phyloP scores from a whole-genome alignment of 2,797 vertebrate species.

The Diceros bicornis region DNA sequence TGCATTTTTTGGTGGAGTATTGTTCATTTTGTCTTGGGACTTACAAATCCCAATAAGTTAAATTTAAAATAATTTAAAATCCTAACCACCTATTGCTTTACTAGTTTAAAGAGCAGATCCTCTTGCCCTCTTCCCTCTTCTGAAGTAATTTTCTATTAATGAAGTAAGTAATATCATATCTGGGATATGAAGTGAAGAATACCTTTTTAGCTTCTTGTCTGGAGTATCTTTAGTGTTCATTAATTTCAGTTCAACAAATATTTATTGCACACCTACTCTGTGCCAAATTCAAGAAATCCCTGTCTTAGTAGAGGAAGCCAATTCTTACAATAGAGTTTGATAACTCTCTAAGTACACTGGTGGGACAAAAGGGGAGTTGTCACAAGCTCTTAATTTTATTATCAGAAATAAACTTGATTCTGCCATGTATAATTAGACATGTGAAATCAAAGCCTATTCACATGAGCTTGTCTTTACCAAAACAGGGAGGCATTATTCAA shows the following conservation, averaged over 20 bases:
- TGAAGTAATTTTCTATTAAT: conserved; percentile 10
- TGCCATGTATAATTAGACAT: conserved; percentile 4
- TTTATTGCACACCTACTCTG: not conserved
- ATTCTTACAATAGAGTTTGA: not conserved
- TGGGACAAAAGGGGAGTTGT: not conserved
- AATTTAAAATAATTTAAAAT: conserved; percentile 50
- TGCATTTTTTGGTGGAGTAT: not conserved
- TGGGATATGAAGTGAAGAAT: not conserved
- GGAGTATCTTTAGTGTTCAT: not conserved
- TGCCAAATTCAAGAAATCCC: conserved; percentile 16
- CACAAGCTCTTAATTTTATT: conserved; percentile 69
- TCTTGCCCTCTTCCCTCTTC: not conserved
- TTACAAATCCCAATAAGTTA: not conserved
- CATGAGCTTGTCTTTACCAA: conserved; percentile 54
- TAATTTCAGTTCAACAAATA: conserved; percentile 29
- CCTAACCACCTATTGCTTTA: not conserved
- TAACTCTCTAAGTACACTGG: not conserved
- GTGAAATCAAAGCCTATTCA: conserved; percentile 58
- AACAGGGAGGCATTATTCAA: conserved; percentile 51
- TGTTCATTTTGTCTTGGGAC: conserved; percentile 8
- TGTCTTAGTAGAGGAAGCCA: not conserved
- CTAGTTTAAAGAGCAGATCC: not conserved
- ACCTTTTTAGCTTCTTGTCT: not conserved
- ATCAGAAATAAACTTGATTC: conserved; percentile 60
- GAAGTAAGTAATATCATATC: not conserved